Evolutionary conservation across 2,888 invertebrate genomes (phyloP).

Genomic region (Hoplodrina ambigua): DNA sequence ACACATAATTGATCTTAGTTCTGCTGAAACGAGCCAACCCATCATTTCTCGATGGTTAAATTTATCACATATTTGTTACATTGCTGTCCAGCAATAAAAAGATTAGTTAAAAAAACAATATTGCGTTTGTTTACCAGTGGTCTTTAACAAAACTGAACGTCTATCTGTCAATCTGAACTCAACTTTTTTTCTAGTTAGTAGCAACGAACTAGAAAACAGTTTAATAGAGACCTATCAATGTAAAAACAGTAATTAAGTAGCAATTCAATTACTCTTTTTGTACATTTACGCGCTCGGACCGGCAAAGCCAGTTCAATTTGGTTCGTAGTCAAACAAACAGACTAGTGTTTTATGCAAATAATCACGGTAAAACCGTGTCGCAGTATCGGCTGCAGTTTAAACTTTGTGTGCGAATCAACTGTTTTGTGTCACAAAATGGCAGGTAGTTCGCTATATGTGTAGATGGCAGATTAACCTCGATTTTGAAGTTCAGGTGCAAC

Average conservation of each 20-base stretch:
- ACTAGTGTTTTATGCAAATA: slow-evolving; percentile 29
- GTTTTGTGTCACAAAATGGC: slow-evolving; percentile 10
- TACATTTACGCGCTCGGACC: not conserved
- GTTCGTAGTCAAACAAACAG: slow-evolving; percentile 22
- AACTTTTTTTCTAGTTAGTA: no score
- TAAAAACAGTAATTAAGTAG: no score
- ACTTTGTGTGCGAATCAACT: slow-evolving; percentile 33
- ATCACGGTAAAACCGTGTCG: slow-evolving; percentile 28
- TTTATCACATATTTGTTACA: no score
- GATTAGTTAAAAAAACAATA: not conserved
- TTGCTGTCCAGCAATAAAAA: no score
- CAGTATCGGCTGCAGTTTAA: slow-evolving; percentile 15
- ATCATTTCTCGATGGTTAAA: no score
- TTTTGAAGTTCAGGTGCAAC: slow-evolving; percentile 18
- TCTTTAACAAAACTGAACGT: no score
- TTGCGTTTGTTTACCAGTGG: not conserved
- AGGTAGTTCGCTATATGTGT: not conserved
- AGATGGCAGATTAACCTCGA: slow-evolving; percentile 24
- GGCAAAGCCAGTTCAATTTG: slow-evolving; percentile 1
- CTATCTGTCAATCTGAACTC: no score
- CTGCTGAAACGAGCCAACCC: no score
- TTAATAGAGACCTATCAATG: no score
- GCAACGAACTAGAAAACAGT: no score
- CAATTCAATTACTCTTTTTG: no score
- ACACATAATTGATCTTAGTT: no score